These are phyloP conservation scores for Drosophila trichaetosa DNA, from an alignment of 2,888 invertebrate species.

Conservation along the genomic window DNA sequence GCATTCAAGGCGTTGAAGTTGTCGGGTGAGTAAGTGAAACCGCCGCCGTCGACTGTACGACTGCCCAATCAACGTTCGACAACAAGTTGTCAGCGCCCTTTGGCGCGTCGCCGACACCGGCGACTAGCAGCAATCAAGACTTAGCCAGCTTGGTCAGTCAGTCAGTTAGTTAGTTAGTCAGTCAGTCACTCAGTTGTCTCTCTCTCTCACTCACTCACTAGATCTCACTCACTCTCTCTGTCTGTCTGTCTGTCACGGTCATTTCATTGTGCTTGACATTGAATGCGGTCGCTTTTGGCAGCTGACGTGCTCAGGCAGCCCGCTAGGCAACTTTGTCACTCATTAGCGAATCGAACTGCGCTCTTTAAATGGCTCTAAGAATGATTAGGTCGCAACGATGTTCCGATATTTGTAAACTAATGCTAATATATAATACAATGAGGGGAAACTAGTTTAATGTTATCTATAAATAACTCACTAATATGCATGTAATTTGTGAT, in stretches of 20 bases:
- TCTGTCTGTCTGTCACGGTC: slow-evolving; percentile 46
- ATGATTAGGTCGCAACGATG: slow-evolving; percentile 4
- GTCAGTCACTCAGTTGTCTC: slow-evolving; percentile 63
- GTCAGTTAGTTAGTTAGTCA: slow-evolving; percentile 57
- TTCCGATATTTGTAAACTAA: not conserved
- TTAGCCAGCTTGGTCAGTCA: slow-evolving; percentile 53
- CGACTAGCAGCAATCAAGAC: slow-evolving; percentile 48
- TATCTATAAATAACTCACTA: not conserved
- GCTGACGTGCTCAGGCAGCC: slow-evolving; percentile 64
- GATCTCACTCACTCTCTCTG: slow-evolving; percentile 26
- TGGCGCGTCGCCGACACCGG: slow-evolving; percentile 52
- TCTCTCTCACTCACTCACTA: slow-evolving; percentile 29
- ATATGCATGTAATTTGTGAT: not conserved
- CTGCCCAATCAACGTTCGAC: slow-evolving; percentile 53
- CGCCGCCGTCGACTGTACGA: slow-evolving; percentile 16
- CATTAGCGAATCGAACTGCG: slow-evolving; percentile 44
- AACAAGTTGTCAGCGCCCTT: slow-evolving; percentile 77
- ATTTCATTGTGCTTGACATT: slow-evolving; percentile 75
- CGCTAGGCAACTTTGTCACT: slow-evolving; percentile 69
- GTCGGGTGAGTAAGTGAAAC: slow-evolving; percentile 87
- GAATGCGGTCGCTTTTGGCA: slow-evolving; percentile 76
- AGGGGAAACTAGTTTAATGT: not conserved
- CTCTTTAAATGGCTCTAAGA: slow-evolving; percentile 6
- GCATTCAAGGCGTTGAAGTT: slow-evolving; percentile 91
- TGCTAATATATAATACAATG: not conserved